These are phyloP conservation scores for Mesocentrotus franciscanus DNA, from an alignment of 53 echinoderm and acorn worm genomes.

Conservation along the genomic window DNA sequence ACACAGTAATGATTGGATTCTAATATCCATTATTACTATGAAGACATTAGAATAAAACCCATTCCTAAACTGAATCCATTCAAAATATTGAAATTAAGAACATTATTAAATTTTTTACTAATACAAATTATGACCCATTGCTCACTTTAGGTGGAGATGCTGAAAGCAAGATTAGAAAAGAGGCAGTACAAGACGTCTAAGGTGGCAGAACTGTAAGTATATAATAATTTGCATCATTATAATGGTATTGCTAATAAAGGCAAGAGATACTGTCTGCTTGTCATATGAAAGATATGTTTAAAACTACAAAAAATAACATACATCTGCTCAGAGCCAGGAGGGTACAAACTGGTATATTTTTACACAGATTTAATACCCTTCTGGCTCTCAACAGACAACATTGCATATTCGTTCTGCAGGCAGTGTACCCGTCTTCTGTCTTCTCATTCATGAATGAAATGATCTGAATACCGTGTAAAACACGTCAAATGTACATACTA, in stretches of 20 bases:
- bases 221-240: background rate
- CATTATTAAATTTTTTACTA: background rate
- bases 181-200: constrained; percentile 99
- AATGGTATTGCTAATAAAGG: background rate
- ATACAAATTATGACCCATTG: background rate
- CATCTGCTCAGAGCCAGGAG: too few relatives aligned
- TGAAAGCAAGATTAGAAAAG: constrained; percentile 92
- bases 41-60: background rate
- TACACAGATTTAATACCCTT: too few relatives aligned
- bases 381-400: too few relatives aligned
- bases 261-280: background rate
- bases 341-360: too few relatives aligned
- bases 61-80: background rate
- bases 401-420: background rate
- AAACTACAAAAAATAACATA: background rate
- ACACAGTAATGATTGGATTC: too few relatives aligned
- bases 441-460: background rate
- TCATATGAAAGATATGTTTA: background rate
- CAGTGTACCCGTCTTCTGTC: background rate
- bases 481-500: too few relatives aligned
- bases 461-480: background rate
- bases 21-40: background rate
- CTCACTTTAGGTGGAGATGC: constrained; percentile 82
- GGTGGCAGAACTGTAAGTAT: constrained; percentile 95
- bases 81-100: background rate